A percentile compares a stretch with the other conserved stretches of the same genome.
Evolutionary conservation across 2,888 invertebrate species (phyloP).

Genomic region (Leuctra nigra): DNA sequence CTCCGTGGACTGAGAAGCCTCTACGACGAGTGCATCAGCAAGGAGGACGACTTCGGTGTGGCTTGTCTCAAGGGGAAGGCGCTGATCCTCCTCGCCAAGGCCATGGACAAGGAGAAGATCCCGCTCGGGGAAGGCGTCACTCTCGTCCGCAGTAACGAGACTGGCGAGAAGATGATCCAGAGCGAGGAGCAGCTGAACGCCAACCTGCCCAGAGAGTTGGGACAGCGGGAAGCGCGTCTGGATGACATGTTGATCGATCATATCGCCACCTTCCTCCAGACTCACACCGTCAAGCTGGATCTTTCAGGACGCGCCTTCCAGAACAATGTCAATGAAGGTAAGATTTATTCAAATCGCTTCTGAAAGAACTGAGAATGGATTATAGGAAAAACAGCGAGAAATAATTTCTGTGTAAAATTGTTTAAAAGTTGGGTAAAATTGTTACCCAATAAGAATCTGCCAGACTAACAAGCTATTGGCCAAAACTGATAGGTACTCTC

Average conservation of each 20-base stretch:
- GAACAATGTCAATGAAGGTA: background rate
- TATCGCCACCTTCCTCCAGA: conserved; percentile 4
- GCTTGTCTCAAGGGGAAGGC: conserved; percentile 57
- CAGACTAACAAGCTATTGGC: no score
- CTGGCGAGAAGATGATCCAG: conserved; percentile 1
- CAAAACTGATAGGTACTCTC: no score
- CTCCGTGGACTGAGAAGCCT: conserved; percentile 40
- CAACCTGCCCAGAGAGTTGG: background rate
- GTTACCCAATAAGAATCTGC: no score
- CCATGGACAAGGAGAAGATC: conserved; percentile 7
- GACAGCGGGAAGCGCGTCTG: conserved; percentile 2
- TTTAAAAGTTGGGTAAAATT: no score
- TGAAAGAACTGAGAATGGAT: no score
- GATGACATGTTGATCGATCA: conserved; percentile 17
- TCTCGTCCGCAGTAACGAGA: conserved; percentile 7
- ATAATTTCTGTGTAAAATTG: no score
- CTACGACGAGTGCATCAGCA: conserved; percentile 53
- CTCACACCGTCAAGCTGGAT: conserved; percentile 14
- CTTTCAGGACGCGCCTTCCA: background rate
- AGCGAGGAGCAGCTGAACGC: conserved; percentile 16
- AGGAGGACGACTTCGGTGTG: conserved; percentile 44
- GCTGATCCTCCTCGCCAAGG: conserved; percentile 33
- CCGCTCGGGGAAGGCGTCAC: conserved; percentile 19
- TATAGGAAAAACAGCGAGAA: no score
- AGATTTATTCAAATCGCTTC: no score